Conservation (phyloP, 2,113 vertebrate species). For the Oryzias javanicus region DNA sequence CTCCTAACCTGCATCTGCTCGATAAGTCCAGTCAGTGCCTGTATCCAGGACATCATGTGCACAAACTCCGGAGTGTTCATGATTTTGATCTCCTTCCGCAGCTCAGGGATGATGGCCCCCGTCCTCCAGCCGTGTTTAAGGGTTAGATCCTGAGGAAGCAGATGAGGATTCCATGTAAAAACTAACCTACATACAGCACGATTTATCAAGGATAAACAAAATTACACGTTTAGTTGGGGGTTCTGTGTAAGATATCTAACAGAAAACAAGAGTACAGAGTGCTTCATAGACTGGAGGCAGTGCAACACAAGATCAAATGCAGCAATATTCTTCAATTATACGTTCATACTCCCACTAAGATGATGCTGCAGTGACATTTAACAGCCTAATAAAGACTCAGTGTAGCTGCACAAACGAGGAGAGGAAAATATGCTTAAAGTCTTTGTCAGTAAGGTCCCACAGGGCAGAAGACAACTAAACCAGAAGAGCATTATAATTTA, state of each 20-base stretch:
- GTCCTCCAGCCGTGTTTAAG: slow-evolving; percentile 98
- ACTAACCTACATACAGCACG: neutral
- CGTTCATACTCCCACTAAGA: too few relatives aligned
- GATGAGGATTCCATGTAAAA: neutral
- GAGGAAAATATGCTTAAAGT: neutral
- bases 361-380: neutral
- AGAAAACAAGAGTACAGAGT: too few relatives aligned
- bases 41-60: slow-evolving; percentile 92
- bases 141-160: slow-evolving; percentile 85
- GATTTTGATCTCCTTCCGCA: slow-evolving; percentile 92
- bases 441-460: neutral
- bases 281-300: too few relatives aligned
- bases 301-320: too few relatives aligned
- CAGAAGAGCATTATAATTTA: neutral
- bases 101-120: slow-evolving; percentile 94
- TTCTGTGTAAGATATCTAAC: neutral
- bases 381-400: neutral
- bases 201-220: neutral
- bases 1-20: slow-evolving; percentile 94
- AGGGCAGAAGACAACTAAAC: neutral
- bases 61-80: slow-evolving; percentile 94
- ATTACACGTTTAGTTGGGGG: neutral
- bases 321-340: too few relatives aligned
- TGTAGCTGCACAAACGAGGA: neutral
- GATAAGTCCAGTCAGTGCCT: slow-evolving; percentile 89